Conservation (phyloP, 2,797 vertebrate genomes). For the Schizopygopsis malacanthus region DNA sequence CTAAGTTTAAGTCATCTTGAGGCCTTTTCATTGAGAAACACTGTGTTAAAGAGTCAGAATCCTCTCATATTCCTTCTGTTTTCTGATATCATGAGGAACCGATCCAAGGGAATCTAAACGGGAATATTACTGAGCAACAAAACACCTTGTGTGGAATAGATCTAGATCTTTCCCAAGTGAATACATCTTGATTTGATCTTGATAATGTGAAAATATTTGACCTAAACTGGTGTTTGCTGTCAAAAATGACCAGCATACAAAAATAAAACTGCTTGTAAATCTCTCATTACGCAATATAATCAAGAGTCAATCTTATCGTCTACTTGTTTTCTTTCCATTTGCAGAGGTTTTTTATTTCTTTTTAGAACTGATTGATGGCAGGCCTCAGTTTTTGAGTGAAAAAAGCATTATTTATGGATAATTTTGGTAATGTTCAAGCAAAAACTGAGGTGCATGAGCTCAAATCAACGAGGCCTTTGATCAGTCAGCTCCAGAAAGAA, state of each 20-base stretch:
- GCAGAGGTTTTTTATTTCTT: no score
- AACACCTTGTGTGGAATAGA: neutral
- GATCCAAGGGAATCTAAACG: neutral
- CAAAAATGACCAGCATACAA: no score
- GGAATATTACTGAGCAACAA: neutral
- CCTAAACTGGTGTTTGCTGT: no score
- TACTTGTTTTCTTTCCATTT: no score
- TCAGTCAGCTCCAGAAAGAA: neutral
- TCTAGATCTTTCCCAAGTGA: no score
- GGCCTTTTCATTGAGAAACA: neutral
- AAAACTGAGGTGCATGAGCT: neutral
- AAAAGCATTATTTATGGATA: neutral
- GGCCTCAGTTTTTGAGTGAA: neutral
- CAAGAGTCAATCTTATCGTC: no score
- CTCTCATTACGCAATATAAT: no score
- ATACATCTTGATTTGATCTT: neutral
- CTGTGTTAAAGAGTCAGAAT: neutral
- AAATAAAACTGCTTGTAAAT: no score
- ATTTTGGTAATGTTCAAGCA: neutral
- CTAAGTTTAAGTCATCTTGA: neutral
- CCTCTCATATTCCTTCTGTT: neutral
- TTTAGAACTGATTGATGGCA: no score
- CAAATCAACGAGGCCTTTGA: neutral
- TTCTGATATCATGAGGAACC: neutral
- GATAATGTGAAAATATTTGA: no score